Conservation (phyloP, 2,797 vertebrate genomes). For the Prunella strophiata region DNA sequence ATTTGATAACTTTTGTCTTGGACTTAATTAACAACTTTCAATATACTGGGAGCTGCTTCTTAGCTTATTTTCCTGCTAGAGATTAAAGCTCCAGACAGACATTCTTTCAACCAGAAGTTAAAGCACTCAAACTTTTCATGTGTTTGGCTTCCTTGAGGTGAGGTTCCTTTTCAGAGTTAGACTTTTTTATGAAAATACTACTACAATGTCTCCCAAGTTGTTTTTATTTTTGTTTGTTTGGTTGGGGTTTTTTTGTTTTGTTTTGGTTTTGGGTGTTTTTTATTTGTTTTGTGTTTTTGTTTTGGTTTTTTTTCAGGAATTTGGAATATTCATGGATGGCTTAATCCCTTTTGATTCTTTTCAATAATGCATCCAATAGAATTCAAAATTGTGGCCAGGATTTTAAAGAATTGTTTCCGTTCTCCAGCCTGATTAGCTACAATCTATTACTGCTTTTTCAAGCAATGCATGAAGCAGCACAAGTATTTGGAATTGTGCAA, state of each 20-base stretch:
- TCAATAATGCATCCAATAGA: not conserved
- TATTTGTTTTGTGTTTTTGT: too few species aligned
- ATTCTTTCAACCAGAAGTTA: not conserved
- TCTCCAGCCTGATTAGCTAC: not conserved
- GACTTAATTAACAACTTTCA: not conserved
- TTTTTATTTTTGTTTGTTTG: too few species aligned
- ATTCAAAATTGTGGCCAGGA: not conserved
- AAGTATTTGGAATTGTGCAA: not conserved
- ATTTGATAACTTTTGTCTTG: not conserved
- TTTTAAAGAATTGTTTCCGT: rapidly evolving
- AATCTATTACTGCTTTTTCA: not conserved
- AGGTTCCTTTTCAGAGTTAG: not conserved
- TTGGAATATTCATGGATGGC: not conserved
- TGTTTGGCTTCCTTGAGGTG: not conserved
- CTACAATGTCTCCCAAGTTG: not conserved
- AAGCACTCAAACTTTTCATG: not conserved
- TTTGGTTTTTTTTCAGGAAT: not conserved
- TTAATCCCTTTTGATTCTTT: not conserved
- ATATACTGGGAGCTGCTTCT: not conserved
- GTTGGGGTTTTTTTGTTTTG: too few species aligned
- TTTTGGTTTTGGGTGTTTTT: too few species aligned
- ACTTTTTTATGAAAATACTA: not conserved
- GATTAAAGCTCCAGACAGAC: not conserved
- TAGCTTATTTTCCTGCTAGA: not conserved
- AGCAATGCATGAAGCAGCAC: not conserved